Evolutionary conservation across 2,113 vertebrate species (phyloP), one percentile per base, ranked within the genome.

Genomic region (Thamnaconus septentrionalis): DNA sequence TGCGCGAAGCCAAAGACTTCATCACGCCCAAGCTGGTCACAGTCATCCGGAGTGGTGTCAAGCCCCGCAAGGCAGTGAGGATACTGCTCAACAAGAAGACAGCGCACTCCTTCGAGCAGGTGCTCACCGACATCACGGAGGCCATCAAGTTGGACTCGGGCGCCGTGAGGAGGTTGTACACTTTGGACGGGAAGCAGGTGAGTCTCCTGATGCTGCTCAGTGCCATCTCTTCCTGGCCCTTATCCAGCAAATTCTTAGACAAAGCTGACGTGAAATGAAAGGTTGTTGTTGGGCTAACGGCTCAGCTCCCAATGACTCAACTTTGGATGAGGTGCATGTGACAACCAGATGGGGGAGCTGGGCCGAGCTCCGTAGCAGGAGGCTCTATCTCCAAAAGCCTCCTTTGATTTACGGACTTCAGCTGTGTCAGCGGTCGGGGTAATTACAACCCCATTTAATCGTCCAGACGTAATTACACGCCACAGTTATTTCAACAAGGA

Each of bases 81-180:
- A 93, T 99, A 55, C 94, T 99, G 59, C 93, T 99, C 73, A 99
- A 99, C 69, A 98, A 97, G 90, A 99, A 99, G 91, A 99, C 97
- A 0, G 97, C 96, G 0, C 97, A 99, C 88, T 98, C 96, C 77
- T 97, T 98, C 0, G 97, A 98, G 6, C 97, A 99, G 81, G 97
- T 99, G 77, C 88, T 99, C 79, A 96, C 94, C 0, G 97, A 99
- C 81, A 98, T 99, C 91, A 98, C 97, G 0, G 95, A 98, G 44
- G 96, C 97, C 64, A 96, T 99, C 92, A 98, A 99, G 81, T 81
- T 99, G 86, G 97, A 99, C 89, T 97, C 96, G 0, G 97, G 97
- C 5, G 92, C 94, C 50, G 96, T 98, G 73, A 98, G 94, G 90
- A 94, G 94, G 79, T 92, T 99, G 58, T 98, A 94, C 82, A 98